Evolutionary conservation across 2,797 vertebrate species (phyloP).

Genomic region (Ctenosaura bakeri): DNA sequence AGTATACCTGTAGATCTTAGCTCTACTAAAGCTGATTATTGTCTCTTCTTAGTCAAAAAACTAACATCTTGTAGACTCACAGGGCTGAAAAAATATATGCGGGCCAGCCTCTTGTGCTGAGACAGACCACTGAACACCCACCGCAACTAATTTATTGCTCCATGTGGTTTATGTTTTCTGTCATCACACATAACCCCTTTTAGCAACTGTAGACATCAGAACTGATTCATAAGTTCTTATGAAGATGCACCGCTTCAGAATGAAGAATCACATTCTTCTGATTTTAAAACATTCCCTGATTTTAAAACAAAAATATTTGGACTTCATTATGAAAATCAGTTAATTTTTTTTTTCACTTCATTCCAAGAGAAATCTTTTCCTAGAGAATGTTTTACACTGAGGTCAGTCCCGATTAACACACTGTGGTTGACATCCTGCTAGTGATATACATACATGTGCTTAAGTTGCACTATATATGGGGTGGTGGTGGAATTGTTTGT

Average conservation of each 20-base stretch:
- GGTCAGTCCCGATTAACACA: background rate
- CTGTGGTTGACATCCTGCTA: too few species aligned
- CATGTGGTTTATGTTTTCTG: background rate
- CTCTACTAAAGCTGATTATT: background rate
- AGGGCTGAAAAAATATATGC: background rate
- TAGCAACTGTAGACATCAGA: background rate
- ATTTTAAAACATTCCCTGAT: slow-evolving; percentile 8
- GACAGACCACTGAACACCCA: background rate
- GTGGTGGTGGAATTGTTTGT: too few species aligned
- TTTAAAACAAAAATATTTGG: background rate
- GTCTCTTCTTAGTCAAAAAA: background rate
- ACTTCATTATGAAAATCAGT: background rate
- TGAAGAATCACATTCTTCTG: background rate
- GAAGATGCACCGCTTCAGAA: background rate
- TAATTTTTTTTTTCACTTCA: background rate
- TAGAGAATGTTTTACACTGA: background rate
- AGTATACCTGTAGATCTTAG: background rate
- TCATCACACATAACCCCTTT: background rate
- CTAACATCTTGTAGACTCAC: background rate
- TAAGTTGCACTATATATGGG: too few species aligned
- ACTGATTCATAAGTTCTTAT: background rate
- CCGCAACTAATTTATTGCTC: background rate
- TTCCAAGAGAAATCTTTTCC: background rate
- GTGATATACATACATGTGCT: too few species aligned
- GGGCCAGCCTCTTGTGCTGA: background rate